These are phyloP conservation scores for Sparus aurata DNA, from an alignment of 2,797 vertebrate species.

Conservation along the genomic window DNA sequence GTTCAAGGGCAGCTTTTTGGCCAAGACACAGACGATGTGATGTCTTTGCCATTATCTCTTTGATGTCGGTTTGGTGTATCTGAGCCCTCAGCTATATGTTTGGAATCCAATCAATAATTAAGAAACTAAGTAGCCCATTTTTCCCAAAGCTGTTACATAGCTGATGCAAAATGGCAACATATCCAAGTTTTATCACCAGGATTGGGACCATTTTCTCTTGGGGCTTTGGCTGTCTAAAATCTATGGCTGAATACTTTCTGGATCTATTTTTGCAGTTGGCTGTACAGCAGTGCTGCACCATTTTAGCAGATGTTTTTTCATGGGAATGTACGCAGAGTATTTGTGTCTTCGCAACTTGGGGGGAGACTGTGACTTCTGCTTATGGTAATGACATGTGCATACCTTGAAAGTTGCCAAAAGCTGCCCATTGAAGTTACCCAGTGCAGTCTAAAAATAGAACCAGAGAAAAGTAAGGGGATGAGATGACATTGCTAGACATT, in stretches of 20 bases:
- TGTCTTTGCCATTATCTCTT: no score
- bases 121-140: constrained; percentile 1
- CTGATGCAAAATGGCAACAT: not conserved
- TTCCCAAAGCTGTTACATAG: not conserved
- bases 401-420: not conserved
- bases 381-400: not conserved
- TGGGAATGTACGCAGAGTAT: not conserved
- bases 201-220: not conserved
- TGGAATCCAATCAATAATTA: not conserved
- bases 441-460: not conserved
- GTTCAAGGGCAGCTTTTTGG: no score
- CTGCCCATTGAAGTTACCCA: not conserved
- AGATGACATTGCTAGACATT: not conserved
- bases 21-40: no score
- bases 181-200: not conserved
- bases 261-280: not conserved
- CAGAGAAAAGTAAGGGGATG: not conserved
- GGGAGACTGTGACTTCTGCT: not conserved
- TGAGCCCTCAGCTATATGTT: not conserved
- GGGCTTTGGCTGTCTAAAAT: not conserved
- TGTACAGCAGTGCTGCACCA: not conserved
- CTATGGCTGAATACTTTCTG: not conserved
- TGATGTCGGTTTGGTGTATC: no score
- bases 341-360: not conserved
- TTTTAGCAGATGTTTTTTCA: not conserved